Evolutionary conservation across 1,140 invertebrate genomes (phyloP).

Genomic region (Saxidomus purpurata): DNA sequence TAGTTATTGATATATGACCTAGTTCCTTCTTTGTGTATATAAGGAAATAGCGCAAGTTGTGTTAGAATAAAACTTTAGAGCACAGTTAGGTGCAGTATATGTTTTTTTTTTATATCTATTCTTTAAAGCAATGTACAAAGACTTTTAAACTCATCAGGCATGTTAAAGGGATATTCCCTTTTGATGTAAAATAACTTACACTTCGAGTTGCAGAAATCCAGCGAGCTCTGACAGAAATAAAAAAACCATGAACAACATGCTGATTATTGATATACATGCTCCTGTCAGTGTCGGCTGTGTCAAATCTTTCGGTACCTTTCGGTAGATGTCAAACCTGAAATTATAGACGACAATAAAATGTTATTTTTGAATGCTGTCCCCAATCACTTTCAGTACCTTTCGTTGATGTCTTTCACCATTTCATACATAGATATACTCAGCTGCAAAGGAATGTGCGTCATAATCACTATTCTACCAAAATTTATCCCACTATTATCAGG

Average conservation of each 20-base stretch:
- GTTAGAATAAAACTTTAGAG: too few relatives aligned
- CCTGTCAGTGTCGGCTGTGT: conserved; percentile 89
- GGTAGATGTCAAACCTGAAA: conserved; percentile 89
- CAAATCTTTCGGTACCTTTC: conserved; percentile 90
- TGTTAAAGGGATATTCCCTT: too few relatives aligned
- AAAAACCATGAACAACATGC: conserved; percentile 88
- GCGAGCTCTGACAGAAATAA: conserved; percentile 89
- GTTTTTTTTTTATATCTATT: too few relatives aligned
- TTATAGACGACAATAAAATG: not conserved
- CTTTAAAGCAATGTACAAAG: too few relatives aligned
- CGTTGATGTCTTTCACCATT: not conserved
- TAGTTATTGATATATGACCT: too few relatives aligned
- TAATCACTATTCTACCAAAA: not conserved
- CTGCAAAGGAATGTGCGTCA: not conserved
- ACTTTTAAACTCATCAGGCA: too few relatives aligned
- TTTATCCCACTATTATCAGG: not conserved
- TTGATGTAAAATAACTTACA: too few relatives aligned
- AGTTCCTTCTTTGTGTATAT: too few relatives aligned
- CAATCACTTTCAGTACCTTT: not conserved
- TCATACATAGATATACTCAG: not conserved
- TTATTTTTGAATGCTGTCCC: not conserved
- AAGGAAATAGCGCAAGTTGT: too few relatives aligned
- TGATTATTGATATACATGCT: conserved; percentile 89
- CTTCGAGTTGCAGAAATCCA: conserved; percentile 88
- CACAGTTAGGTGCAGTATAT: too few relatives aligned